Evolutionary conservation across 2,113 vertebrate genomes (phyloP).

Genomic region (Arenaria interpres): DNA sequence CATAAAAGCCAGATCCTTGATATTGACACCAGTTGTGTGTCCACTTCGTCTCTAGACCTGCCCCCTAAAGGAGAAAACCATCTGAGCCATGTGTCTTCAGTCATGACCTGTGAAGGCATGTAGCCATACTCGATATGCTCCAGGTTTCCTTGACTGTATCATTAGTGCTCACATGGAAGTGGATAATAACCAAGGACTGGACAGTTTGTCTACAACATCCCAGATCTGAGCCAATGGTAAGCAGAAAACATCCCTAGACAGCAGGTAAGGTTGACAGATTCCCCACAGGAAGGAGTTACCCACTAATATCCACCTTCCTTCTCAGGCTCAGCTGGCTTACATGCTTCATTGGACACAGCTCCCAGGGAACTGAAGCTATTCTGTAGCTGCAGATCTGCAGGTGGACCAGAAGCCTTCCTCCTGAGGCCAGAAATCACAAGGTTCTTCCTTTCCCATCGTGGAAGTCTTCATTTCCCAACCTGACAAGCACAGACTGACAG

Average conservation of each 20-base stretch:
- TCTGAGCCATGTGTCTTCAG: background rate
- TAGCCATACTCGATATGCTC: background rate
- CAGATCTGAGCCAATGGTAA: background rate
- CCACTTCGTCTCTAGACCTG: background rate
- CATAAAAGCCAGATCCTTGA: background rate
- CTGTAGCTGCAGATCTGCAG: background rate
- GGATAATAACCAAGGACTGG: background rate
- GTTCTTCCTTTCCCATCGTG: background rate
- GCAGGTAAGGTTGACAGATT: background rate
- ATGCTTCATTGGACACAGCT: background rate
- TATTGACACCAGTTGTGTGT: background rate
- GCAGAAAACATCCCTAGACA: background rate
- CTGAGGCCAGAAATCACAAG: background rate
- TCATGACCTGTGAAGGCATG: background rate
- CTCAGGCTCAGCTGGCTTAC: background rate
- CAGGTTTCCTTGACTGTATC: background rate
- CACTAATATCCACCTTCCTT: background rate
- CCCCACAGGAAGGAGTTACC: background rate
- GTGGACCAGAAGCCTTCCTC: background rate
- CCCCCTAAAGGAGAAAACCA: background rate
- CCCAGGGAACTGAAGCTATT: background rate
- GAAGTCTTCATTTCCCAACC: background rate
- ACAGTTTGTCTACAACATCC: background rate
- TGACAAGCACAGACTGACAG: background rate
- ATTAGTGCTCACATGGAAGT: background rate